Evolutionary conservation across 2,113 vertebrate genomes (phyloP), one percentile per base, ranked within the genome.

Genomic region (Paracanthobrama guichenoti): DNA sequence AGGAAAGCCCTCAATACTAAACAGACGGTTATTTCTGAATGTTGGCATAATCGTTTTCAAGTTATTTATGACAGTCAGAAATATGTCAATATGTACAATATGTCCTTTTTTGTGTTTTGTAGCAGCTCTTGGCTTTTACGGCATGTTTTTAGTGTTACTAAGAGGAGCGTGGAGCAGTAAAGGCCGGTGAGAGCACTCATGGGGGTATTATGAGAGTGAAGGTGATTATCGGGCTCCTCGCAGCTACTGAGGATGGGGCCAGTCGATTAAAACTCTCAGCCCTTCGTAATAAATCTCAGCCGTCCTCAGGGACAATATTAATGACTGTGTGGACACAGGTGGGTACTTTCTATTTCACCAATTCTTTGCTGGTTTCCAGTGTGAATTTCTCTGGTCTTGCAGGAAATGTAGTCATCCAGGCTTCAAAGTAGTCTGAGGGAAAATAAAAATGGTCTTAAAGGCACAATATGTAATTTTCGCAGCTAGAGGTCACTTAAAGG

Each of bases 261-360:
- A 84, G 83, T 76, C 71, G 84, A 83, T 64, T 48, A 62, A 83
- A 84, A 83, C 85, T 84, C 83, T 77, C 59, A 77, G 81, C 75
- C 72, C 46, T 35, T 35, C 39, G 69, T 66, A 66, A 87, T 89
- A 87, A 89, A 87, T 85, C 88, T 85, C 59, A 75, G 50, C 44
- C 26, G 31, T 83, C 87, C 76, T 72, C 79, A 69, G 81, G 69
- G 77, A 66, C 72, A 26, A 77, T 67, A 75, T 66, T 88, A 88
- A 88, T 84, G 84, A 84, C 77, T 22, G 62, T 85, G 77, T 77
- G 81, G 81, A 86, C 67, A 77, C 79, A 77, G 79, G 75, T 85
- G 82, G 84, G 79, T 18, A 46, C 77, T 79, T 60, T 80, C 55
- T 53, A 73, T 60, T 48, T 72, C 50, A 50, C 50, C 28, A 6